phyloP scores from a whole-genome alignment of 2,113 vertebrate genomes.

The Oncorhynchus masou region DNA sequence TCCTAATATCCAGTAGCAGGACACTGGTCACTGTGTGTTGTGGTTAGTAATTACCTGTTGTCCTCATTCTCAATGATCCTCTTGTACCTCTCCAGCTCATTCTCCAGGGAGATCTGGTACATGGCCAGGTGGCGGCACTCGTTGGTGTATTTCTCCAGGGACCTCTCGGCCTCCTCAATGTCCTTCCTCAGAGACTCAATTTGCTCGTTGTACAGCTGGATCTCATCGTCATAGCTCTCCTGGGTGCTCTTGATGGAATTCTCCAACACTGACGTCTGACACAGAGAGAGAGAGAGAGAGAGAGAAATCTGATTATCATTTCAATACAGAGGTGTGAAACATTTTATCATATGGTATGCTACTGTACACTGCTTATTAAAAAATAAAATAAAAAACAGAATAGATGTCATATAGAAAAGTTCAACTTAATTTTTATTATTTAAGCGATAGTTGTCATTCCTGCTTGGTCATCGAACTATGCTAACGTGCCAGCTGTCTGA shows the following conservation, averaged over 20 bases:
- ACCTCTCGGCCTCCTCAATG: slow-evolving; percentile 85
- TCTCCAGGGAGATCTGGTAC: slow-evolving; percentile 88
- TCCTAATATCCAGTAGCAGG: not conserved
- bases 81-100: slow-evolving; percentile 89
- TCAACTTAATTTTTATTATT: no score
- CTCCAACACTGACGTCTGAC: slow-evolving; percentile 82
- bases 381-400: no score
- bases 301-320: no score
- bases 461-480: not conserved
- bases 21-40: slow-evolving; percentile 42
- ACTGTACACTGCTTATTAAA: no score
- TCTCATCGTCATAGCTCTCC: slow-evolving; percentile 83
- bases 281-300: not conserved
- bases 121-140: slow-evolving; percentile 87
- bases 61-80: slow-evolving; percentile 91
- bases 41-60: slow-evolving; percentile 74
- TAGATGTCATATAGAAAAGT: no score
- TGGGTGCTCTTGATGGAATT: slow-evolving; percentile 86
- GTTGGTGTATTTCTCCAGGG: slow-evolving; percentile 83
- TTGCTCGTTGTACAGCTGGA: slow-evolving; percentile 87
- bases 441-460: no score
- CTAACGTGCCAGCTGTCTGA: not conserved
- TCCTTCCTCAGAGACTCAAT: slow-evolving; percentile 86
- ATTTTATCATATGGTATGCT: no score
- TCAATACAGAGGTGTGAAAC: no score